Percentiles rank a stretch among this genome's conserved stretches.
These are phyloP conservation scores for Nyctibius bracteatus DNA, from an alignment of 2,113 vertebrate genomes.

Conservation along the genomic window DNA sequence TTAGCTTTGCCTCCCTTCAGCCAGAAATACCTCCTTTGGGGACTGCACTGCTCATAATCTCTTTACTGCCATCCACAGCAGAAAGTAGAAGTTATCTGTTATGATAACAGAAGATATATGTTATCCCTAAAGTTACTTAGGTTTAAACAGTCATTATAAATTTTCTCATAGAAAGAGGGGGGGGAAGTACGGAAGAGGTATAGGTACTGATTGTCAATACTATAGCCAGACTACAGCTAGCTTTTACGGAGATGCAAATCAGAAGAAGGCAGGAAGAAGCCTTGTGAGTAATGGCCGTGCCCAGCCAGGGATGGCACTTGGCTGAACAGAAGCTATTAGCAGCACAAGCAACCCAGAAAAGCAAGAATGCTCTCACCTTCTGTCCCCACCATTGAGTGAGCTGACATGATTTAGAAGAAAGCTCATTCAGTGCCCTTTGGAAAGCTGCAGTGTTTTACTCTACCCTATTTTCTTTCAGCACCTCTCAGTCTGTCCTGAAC, in stretches of 20 bases:
- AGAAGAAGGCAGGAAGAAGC: not conserved
- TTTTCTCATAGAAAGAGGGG: not conserved
- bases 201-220: not conserved
- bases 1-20: not conserved
- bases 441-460: not conserved
- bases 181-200: not conserved
- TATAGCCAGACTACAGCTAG: not conserved
- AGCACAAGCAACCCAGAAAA: not conserved
- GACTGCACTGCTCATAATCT: not conserved
- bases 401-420: not conserved
- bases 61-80: not conserved
- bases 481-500: not conserved
- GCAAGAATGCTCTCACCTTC: accelerated
- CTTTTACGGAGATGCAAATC: not conserved
- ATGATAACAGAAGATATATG: no score
- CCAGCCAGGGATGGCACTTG: not conserved
- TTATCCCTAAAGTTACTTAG: not conserved
- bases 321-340: not conserved
- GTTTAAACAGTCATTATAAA: not conserved
- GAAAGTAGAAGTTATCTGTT: not conserved
- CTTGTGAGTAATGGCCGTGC: not conserved
- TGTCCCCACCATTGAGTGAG: not conserved
- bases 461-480: not conserved
- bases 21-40: not conserved
- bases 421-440: not conserved